Base-by-base conservation (phyloP, 1,140 invertebrate genomes). In the Epicauta chinensis region DNA sequence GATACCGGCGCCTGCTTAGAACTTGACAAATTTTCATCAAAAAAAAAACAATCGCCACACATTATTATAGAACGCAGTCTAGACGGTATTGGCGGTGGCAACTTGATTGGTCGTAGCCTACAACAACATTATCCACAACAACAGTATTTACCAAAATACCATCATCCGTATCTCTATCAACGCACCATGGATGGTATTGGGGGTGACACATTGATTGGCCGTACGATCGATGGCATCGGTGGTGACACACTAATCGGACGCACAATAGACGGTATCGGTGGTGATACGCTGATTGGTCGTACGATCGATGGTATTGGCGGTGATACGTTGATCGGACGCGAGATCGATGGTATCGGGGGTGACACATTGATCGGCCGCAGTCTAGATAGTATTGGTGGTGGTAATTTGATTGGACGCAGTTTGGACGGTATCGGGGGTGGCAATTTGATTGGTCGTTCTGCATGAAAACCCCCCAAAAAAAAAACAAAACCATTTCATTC, bases 221-320 rank as follows among this genome's bases (percentile, higher is more conserved):
- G 55, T 37, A 38, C 13, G 16, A n/a, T 58, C 0, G 59, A 56
- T 30, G 37, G 29, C 14, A 55, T 61, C 29, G 59, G 59, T 11
- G 56, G 56, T 2, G 48, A 47, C 13, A 23, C 34, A 12, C 32
- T 62, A 17, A 30, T 50, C 4, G 42, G 39, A 9, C 38, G 54
- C 38, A 23, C 23, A 23, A 1, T 59, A 2, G 53, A 61, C 43
- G 30, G 16, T 7, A 56, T 59, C 14, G 56, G 51, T 15, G 53
- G 48, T 9, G 42, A 40, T 12, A 16, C 40, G 30, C 5, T 60
- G 13, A 35, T 53, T n/a, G 42, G 53, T 15, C 16, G 47, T 13
- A 56, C 37, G 29, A 13, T 57, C 13, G 58, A 60, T 16, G 47
- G 30, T 5, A 60, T 58, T 17, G 58, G 51, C 6, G 58, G 55